phyloP scores from a whole-genome alignment of 2,113 vertebrate genomes.

The Struthidea cinerea region DNA sequence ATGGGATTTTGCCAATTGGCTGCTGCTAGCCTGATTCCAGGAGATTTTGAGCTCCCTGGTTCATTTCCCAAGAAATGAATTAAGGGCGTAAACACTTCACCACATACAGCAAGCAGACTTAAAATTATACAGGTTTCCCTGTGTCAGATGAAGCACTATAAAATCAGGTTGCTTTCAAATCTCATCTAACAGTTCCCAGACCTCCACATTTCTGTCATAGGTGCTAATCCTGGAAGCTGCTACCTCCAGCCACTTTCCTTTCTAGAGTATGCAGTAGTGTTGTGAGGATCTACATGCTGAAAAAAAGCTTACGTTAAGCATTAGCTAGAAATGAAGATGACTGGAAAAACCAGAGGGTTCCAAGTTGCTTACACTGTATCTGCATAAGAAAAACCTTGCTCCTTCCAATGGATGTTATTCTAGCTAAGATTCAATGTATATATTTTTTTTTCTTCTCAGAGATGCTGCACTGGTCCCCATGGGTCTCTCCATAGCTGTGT shows the following conservation, averaged over 20 bases:
- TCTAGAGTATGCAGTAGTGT: neutral
- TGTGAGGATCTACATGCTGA: neutral
- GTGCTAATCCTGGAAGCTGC: neutral
- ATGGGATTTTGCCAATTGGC: neutral
- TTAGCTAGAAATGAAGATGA: neutral
- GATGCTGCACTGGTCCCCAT: accelerated
- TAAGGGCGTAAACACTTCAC: neutral
- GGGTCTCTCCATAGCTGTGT: neutral
- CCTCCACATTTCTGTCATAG: neutral
- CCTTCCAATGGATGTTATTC: neutral
- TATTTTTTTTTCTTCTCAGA: neutral
- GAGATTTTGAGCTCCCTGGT: neutral
- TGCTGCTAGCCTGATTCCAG: neutral
- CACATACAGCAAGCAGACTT: neutral
- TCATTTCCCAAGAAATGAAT: neutral
- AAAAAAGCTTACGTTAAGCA: neutral
- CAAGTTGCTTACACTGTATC: neutral
- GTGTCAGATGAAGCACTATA: neutral
- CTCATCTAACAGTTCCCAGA: neutral
- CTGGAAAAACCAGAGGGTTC: neutral
- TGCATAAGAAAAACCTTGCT: neutral
- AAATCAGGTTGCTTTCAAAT: neutral
- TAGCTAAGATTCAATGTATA: neutral
- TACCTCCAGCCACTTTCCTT: neutral
- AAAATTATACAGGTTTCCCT: neutral